A percentile compares a stretch with the other conserved stretches of the same genome.
Conservation (phyloP, 2,888 invertebrate genomes). For the Drosophila imparisetae region DNA sequence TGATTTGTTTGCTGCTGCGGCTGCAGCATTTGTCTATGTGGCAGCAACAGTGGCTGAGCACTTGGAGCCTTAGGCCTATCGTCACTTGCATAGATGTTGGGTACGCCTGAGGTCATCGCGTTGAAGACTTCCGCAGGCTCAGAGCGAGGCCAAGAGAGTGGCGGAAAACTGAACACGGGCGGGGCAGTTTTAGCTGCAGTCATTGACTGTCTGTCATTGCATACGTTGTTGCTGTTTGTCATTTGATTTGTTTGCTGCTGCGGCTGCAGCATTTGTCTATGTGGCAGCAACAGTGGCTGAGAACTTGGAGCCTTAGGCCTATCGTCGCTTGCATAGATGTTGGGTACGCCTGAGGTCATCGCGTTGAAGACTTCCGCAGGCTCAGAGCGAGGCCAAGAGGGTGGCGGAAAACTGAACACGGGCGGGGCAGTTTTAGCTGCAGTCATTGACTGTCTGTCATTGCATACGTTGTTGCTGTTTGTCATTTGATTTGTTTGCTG, state of each 20-base stretch:
- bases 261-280: not conserved
- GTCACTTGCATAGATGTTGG: not conserved
- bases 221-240: not conserved
- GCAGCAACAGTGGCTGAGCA: not conserved
- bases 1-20: not conserved
- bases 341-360: not conserved
- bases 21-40: not conserved
- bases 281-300: no score
- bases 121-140: not conserved
- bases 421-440: not conserved
- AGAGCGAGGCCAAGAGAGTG: conserved; percentile 24
- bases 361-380: not conserved
- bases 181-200: not conserved
- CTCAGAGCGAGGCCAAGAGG: conserved; percentile 7
- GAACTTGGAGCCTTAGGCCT: not conserved
- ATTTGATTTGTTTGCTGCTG: not conserved
- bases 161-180: conserved; percentile 26
- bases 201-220: not conserved
- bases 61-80: no score
- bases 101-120: not conserved
- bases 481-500: not conserved
- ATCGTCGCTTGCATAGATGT: not conserved
- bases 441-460: not conserved
- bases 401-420: conserved; percentile 38
- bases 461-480: no score